Evolutionary conservation across 2,797 vertebrate species (phyloP).

Genomic region (Apodemus agrarius): DNA sequence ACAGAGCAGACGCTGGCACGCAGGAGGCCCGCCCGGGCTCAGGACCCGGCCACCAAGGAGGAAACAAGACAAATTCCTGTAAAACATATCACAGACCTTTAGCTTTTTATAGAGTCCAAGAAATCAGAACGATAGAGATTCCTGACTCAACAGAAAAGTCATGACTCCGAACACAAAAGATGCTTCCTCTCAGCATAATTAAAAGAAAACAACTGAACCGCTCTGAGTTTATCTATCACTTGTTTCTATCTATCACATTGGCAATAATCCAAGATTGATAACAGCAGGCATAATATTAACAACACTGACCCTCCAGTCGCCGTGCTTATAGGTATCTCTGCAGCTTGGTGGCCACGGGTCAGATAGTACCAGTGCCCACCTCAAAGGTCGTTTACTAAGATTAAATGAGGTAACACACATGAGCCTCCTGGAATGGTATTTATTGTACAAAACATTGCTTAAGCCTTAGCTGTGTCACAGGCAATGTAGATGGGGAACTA

Average conservation of each 20-base stretch:
- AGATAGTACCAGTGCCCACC: background rate
- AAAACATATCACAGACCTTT: background rate
- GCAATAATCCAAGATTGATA: slow-evolving; percentile 52
- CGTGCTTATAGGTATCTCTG: slow-evolving; percentile 41
- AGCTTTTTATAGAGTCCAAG: slow-evolving; percentile 5
- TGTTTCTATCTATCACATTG: slow-evolving; percentile 13
- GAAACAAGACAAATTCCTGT: background rate
- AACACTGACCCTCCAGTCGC: slow-evolving; percentile 21
- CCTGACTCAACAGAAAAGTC: slow-evolving; percentile 44
- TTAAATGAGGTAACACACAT: slow-evolving; percentile 24
- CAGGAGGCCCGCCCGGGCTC: background rate
- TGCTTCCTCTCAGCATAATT: background rate
- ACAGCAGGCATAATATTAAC: slow-evolving; percentile 38
- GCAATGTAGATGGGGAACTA: background rate
- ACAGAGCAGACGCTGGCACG: background rate
- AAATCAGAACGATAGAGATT: slow-evolving; percentile 55
- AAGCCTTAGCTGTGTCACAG: slow-evolving; percentile 8
- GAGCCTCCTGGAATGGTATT: slow-evolving; percentile 16
- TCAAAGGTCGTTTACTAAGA: slow-evolving; percentile 49
- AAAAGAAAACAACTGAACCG: background rate
- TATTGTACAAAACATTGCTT: background rate
- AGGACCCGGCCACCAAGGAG: background rate
- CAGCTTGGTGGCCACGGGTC: background rate
- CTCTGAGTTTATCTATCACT: background rate
- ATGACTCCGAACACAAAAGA: slow-evolving; percentile 39